Evolutionary conservation across 2,113 vertebrate species (phyloP).

Genomic region (Pseudorhombus dupliciocellatus): DNA sequence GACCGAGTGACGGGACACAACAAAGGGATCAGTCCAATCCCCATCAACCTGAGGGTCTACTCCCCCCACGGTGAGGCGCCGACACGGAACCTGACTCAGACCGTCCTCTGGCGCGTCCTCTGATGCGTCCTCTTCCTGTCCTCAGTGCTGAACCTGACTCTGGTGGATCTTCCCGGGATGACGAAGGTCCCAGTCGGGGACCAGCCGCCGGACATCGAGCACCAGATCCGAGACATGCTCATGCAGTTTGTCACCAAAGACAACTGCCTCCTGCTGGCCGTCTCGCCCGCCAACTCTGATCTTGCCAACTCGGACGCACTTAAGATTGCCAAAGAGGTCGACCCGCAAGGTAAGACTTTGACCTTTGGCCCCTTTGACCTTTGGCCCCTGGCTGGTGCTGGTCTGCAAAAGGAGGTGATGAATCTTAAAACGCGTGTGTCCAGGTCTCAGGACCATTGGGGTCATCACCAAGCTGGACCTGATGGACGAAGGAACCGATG

Average conservation of each 20-base stretch:
- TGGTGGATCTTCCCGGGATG: slow-evolving; percentile 96
- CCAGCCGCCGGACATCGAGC: slow-evolving; percentile 93
- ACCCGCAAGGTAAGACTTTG: slow-evolving; percentile 89
- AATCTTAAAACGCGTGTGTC: neutral
- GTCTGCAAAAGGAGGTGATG: too few relatives aligned
- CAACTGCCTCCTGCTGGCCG: slow-evolving; percentile 94
- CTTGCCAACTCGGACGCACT: slow-evolving; percentile 97
- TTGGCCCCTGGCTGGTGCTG: neutral
- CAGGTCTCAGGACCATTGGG: slow-evolving; percentile 93
- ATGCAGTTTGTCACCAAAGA: slow-evolving; percentile 98
- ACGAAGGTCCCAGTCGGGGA: slow-evolving; percentile 96
- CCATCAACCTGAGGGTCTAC: slow-evolving; percentile 94
- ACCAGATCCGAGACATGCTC: slow-evolving; percentile 94
- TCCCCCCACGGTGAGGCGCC: slow-evolving; percentile 88
- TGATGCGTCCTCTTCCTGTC: neutral
- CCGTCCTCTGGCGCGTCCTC: neutral
- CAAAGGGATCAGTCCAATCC: slow-evolving; percentile 95
- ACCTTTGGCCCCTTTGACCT: too few relatives aligned
- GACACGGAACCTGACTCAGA: neutral
- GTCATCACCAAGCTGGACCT: slow-evolving; percentile 97
- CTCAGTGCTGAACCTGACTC: slow-evolving; percentile 91
- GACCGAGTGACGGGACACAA: slow-evolving; percentile 93
- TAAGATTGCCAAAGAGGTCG: slow-evolving; percentile 96
- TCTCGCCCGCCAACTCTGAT: slow-evolving; percentile 95
- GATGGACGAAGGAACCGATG: slow-evolving; percentile 97